Evolutionary conservation across 1,140 invertebrate genomes (phyloP), one percentile per base, ranked within the genome.

Genomic region (Drosophila arawakana): DNA sequence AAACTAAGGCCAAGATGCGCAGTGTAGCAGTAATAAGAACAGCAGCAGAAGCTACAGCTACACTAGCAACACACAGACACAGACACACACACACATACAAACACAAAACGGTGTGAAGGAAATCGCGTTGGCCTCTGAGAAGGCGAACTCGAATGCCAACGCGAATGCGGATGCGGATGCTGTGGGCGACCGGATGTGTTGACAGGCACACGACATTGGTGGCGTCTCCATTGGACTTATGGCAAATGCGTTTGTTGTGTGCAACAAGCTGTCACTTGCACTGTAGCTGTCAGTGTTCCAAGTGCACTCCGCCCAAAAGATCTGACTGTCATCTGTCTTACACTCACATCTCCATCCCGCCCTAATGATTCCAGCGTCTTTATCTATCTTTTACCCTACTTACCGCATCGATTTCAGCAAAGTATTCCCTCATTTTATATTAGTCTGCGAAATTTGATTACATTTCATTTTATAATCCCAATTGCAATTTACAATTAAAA

Each of bases 191-290:
- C 65, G 65, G 65, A 73, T 70, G 43, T 73, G 63, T 73, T 73
- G 71, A 68, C 71, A 62, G 67, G 54, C 52, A 35, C 37, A 59
- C 61, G 30, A 37, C 41, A 57, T 39, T 59, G 44, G 37, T 50
- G 61, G 15, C 44, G 37, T 66, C 43, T 57, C 58, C 58, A 10
- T 71, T 57, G 59, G 58, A 65, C 58, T 65, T 59, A 15, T 59
- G 52, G 67, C 52, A 66, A 76, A 66, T 76, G 73, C 68, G 71
- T 75, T 75, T 61, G 68, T 60, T 60, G 67, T 65, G 68, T 72
- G 73, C 73, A 76, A 71, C 73, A 76, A 71, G 67, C 67, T 70
- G 73, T 46, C 70, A 71, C 52, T 68, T 49, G 43, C 7, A 7
- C 25, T 52, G 49, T 52, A 5, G 34, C 50, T 54, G 50, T 54